Base-by-base conservation (phyloP, 2,113 vertebrate genomes). In the Pipra filicauda region DNA sequence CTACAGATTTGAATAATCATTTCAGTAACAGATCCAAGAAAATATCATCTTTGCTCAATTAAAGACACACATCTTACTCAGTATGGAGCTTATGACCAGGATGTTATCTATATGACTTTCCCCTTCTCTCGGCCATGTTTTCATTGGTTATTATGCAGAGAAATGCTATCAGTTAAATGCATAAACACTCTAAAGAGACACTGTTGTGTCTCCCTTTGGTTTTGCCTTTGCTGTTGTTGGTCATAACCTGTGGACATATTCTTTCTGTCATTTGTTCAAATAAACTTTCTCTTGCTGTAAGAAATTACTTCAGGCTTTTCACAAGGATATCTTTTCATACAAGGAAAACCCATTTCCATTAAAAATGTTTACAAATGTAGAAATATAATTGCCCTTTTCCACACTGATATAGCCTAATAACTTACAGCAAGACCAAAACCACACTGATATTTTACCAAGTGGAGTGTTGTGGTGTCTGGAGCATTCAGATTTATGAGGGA, bases 1-100 rank as follows among this genome's bases (percentile, higher is more conserved):
- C 23, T 51, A 62, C 48, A 65, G 52, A 72, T 81, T 11, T 85
- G 19, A 74, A 67, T 74, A 77, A 64, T 90, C 11, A 15, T 57
- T 91, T 80, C 28, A 62, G 41, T 39, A 67, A 22, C 49, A 89
- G 39, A 79, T 73, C 46, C 62, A 65, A 88, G 77, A 83, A 96
- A 93, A 48, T 17, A 57, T 9, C 16, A 62, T 37, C 14, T 91
- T 84, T 51, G 31, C 33, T 79, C 39, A 70, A 15, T 51, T 90
- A 77, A 91, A 91, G 26, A 52, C 26, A n/a, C 18, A 37, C 57
- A 17, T 49, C 54, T 44, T 24, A 41, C 10, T 77, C 51, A 66
- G 3, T 23, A 51, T 19, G 28, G 23, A 46, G 11, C 4, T 79
- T 83, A 79, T 33, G 19, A 59, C 22, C 15, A 82, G 27, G 44